Evolutionary conservation across 2,888 invertebrate species (phyloP).

Genomic region (Ophonus ardosiacus): DNA sequence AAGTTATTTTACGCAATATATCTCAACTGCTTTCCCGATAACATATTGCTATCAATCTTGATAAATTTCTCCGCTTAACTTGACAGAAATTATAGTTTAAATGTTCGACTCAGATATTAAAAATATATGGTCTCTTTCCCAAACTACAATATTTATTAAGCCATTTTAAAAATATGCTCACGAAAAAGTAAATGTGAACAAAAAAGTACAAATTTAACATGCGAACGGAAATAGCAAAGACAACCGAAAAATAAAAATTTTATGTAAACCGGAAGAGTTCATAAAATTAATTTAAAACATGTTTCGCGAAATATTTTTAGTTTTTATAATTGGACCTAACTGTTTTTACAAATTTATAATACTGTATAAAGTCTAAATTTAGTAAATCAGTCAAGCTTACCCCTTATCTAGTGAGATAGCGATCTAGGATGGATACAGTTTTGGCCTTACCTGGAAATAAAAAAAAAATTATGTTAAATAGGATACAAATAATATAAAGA

Average conservation of each 20-base stretch:
- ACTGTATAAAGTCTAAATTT: too few species aligned
- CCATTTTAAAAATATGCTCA: neutral
- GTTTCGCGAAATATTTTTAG: neutral
- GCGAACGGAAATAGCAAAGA: neutral
- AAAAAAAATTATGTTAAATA: constrained; percentile 1
- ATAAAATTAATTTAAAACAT: neutral
- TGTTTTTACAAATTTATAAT: too few species aligned
- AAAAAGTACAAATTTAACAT: neutral
- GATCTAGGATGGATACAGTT: neutral
- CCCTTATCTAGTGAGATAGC: too few species aligned
- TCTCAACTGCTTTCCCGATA: constrained; percentile 43
- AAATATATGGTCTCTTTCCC: neutral
- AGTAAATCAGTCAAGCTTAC: too few species aligned
- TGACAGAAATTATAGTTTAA: neutral
- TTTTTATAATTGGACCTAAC: too few species aligned
- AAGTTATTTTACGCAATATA: constrained; percentile 50
- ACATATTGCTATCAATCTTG: constrained; percentile 47
- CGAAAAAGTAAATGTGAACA: neutral
- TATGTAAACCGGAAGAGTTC: neutral
- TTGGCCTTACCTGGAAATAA: constrained; percentile 19
- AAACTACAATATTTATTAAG: neutral
- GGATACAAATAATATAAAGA: neutral
- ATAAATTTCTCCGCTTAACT: constrained; percentile 17
- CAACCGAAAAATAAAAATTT: neutral
- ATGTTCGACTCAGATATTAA: constrained; percentile 2